phyloP scores from a whole-genome alignment of 2,797 vertebrate genomes.

The Chanos chanos region DNA sequence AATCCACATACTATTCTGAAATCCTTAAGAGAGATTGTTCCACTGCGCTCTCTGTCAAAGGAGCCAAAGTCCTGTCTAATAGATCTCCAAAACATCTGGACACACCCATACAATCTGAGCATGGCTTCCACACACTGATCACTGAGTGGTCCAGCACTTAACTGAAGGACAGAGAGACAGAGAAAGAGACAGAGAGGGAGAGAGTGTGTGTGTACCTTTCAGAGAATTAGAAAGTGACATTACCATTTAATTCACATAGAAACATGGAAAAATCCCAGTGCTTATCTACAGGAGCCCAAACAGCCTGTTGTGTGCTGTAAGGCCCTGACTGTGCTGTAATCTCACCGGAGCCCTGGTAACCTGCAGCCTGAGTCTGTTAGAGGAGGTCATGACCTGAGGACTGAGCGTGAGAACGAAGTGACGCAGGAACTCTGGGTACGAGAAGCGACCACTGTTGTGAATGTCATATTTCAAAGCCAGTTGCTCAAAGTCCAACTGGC shows the following conservation, averaged over 20 bases:
- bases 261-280: no score
- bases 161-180: conserved; percentile 43
- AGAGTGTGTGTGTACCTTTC: no score
- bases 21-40: conserved; percentile 59
- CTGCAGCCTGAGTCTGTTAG: conserved; percentile 38
- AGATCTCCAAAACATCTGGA: conserved; percentile 64
- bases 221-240: no score
- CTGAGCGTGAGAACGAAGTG: conserved; percentile 61
- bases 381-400: conserved; percentile 40
- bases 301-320: no score
- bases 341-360: conserved; percentile 35
- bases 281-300: no score
- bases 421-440: conserved; percentile 67
- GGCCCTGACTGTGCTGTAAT: not conserved
- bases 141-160: conserved; percentile 46
- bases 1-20: conserved; percentile 68
- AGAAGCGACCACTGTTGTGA: conserved; percentile 54
- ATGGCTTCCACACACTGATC: conserved; percentile 52
- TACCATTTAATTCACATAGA: no score
- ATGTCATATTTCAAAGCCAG: conserved; percentile 62
- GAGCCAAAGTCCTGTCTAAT: conserved; percentile 63
- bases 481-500: conserved; percentile 59
- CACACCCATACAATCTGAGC: conserved; percentile 64
- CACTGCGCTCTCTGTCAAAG: conserved; percentile 45
- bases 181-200: no score